Evolutionary conservation across 2,888 invertebrate species (phyloP).

Genomic region (Caradrina kadenii): DNA sequence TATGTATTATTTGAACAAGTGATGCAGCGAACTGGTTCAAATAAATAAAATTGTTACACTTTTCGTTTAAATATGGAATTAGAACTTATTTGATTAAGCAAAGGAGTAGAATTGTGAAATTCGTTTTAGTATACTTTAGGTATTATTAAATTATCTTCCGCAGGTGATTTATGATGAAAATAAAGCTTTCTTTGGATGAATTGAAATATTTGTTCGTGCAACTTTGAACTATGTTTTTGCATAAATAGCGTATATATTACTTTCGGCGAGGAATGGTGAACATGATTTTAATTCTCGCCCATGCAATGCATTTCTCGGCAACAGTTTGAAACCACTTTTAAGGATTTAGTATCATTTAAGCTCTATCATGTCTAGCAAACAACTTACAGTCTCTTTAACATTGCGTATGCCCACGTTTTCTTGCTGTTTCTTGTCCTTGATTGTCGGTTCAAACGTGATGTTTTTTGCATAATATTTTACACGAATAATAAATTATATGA

Average conservation of each 20-base stretch:
- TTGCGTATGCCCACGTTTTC: slow-evolving; percentile 33
- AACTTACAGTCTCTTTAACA: slow-evolving; percentile 15
- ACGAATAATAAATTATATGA: not conserved
- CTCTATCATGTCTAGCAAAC: slow-evolving; percentile 4
- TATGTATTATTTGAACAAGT: slow-evolving; percentile 53
- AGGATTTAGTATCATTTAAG: not conserved
- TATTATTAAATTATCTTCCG: too few relatives aligned
- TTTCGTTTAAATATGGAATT: slow-evolving; percentile 31
- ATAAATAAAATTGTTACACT: slow-evolving; percentile 17
- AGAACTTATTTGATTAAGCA: slow-evolving; percentile 1
- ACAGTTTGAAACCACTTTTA: too few relatives aligned
- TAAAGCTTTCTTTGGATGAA: too few relatives aligned
- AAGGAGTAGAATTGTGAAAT: not conserved
- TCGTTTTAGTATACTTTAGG: not conserved
- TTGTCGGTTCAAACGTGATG: slow-evolving; percentile 26
- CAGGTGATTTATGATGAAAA: too few relatives aligned
- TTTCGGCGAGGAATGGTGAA: too few relatives aligned
- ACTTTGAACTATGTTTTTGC: too few relatives aligned
- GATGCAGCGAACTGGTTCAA: slow-evolving; percentile 18
- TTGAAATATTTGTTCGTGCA: too few relatives aligned
- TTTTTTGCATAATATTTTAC: slow-evolving; percentile 40
- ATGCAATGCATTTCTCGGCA: too few relatives aligned
- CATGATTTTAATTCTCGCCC: too few relatives aligned
- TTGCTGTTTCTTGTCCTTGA: slow-evolving; percentile 43
- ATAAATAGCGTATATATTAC: too few relatives aligned